Percentiles rank a stretch among this genome's conserved stretches.
Conservation (phyloP, 1,140 invertebrate species). For the Hyposmocoma kahamanoa region DNA sequence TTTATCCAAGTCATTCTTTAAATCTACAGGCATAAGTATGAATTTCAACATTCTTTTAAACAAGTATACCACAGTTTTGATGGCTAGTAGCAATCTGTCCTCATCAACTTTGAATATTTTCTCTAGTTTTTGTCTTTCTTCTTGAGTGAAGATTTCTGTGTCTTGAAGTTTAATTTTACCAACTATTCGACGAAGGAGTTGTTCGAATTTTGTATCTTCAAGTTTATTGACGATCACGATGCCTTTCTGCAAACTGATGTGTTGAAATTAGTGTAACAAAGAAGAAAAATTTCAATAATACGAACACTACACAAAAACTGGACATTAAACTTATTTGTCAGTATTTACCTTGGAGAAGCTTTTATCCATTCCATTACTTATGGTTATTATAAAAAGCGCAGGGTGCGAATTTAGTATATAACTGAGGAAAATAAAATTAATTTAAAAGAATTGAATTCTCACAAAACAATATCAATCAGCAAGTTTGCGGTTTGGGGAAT, state of each 20-base stretch:
- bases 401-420: no score
- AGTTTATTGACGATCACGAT: slow-evolving; percentile 41
- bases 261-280: not conserved
- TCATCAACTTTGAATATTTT: slow-evolving; percentile 53
- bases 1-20: slow-evolving; percentile 42
- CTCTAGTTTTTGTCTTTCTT: slow-evolving; percentile 48
- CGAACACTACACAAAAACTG: not conserved
- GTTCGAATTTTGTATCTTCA: slow-evolving; percentile 52
- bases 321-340: not conserved
- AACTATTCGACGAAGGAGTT: slow-evolving; percentile 48
- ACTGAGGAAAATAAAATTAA: no score
- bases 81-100: slow-evolving; percentile 39
- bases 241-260: slow-evolving; percentile 47
- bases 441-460: no score
- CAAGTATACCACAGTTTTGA: slow-evolving; percentile 53
- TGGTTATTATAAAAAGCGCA: no score
- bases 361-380: no score
- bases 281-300: not conserved
- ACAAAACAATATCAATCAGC: no score
- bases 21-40: slow-evolving; percentile 54
- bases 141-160: slow-evolving; percentile 49
- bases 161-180: slow-evolving; percentile 44
- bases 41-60: slow-evolving; percentile 55
- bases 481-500: no score
- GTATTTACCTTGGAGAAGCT: slow-evolving; percentile 31